phyloP scores from a whole-genome alignment of 2,888 invertebrate species.

The Neria commutata region DNA sequence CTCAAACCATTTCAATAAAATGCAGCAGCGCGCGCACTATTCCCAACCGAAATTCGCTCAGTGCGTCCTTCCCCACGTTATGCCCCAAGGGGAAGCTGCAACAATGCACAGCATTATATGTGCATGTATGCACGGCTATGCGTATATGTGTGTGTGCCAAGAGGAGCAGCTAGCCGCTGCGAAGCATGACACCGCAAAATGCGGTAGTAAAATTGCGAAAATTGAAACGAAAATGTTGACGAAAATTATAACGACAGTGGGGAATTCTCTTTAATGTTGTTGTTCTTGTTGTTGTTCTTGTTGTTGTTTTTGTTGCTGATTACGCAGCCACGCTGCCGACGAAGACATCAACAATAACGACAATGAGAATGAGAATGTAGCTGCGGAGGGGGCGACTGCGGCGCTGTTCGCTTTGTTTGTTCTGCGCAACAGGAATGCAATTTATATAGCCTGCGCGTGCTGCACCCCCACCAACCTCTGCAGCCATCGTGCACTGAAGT shows the following conservation, averaged over 20 bases:
- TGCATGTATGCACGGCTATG: too few species aligned
- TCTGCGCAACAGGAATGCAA: constrained; percentile 4
- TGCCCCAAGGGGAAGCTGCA: too few species aligned
- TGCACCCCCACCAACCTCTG: neutral
- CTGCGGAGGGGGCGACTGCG: neutral
- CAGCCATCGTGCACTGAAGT: neutral
- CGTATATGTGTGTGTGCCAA: too few species aligned
- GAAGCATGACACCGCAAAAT: too few species aligned
- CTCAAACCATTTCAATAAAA: too few species aligned
- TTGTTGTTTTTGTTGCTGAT: neutral
- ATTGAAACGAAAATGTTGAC: constrained; percentile 9
- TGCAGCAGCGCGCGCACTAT: too few species aligned
- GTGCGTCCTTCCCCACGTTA: too few species aligned
- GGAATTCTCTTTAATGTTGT: constrained; percentile 3
- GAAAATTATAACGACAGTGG: constrained; percentile 6
- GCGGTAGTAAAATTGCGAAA: neutral
- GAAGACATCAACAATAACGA: too few species aligned
- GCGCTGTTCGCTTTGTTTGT: neutral
- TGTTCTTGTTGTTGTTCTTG: neutral
- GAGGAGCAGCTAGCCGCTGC: neutral
- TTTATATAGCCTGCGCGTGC: neutral
- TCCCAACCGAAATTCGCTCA: too few species aligned
- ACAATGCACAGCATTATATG: too few species aligned
- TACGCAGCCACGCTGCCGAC: neutral
- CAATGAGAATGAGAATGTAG: too few species aligned